Evolutionary conservation across 2,888 invertebrate species (phyloP).

Genomic region (Drosophila melanocephala): DNA sequence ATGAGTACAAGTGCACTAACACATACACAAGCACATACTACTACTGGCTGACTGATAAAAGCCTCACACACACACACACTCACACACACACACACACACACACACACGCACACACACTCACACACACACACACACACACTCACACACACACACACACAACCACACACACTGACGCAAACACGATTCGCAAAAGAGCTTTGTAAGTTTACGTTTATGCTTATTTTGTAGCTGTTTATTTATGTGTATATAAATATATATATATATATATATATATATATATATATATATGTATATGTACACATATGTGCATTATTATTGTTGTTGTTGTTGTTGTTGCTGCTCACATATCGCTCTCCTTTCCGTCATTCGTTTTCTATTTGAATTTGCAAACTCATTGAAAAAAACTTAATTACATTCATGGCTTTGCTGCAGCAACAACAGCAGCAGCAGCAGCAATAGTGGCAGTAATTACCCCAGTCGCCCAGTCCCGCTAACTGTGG

Average conservation of each 20-base stretch:
- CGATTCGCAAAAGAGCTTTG: conserved; percentile 51
- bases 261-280: not conserved
- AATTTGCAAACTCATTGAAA: conserved; percentile 73
- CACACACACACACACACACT: conserved; percentile 21
- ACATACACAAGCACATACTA: conserved; percentile 18
- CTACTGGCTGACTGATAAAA: conserved; percentile 63
- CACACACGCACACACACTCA: conserved; percentile 22
- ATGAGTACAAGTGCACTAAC: conserved; percentile 25
- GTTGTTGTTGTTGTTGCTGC: conserved; percentile 44
- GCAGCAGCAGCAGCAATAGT: not conserved
- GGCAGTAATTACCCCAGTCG: conserved; percentile 47
- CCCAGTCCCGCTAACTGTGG: conserved; percentile 28
- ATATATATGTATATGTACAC: not conserved
- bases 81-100: conserved; percentile 24
- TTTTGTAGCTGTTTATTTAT: conserved; percentile 65
- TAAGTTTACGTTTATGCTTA: conserved; percentile 72
- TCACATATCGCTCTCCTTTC: conserved; percentile 66
- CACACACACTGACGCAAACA: conserved; percentile 22
- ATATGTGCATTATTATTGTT: conserved; percentile 43
- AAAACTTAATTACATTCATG: conserved; percentile 43
- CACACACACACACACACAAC: conserved; percentile 23
- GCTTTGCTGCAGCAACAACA: conserved; percentile 45
- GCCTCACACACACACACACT: conserved; percentile 25
- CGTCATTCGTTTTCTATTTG: conserved; percentile 67
- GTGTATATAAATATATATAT: conserved; percentile 1